These are phyloP conservation scores for Callosobruchus maculatus DNA, from an alignment of 2,888 invertebrate genomes.

Conservation along the genomic window DNA sequence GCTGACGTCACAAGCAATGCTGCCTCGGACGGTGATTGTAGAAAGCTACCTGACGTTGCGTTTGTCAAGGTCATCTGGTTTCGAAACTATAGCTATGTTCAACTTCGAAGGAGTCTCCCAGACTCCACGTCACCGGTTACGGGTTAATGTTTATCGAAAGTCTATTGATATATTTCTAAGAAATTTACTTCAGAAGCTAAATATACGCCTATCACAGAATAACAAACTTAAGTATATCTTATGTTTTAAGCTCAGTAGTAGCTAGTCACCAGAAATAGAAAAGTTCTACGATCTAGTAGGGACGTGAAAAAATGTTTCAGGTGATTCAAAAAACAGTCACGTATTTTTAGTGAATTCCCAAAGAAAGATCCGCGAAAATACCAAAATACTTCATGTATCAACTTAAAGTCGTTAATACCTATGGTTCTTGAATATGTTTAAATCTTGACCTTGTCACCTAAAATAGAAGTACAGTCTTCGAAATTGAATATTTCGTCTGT, in stretches of 20 bases:
- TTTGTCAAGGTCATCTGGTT: too few species aligned
- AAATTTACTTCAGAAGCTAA: too few species aligned
- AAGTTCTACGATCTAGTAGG: neutral
- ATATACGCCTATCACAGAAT: too few species aligned
- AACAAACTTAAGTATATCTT: too few species aligned
- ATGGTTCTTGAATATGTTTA: neutral
- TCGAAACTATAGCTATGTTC: too few species aligned
- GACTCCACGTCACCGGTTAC: too few species aligned
- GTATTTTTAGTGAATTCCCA: neutral
- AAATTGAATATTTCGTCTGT: neutral
- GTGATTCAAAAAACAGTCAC: neutral
- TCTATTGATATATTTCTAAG: too few species aligned
- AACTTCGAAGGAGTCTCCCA: too few species aligned
- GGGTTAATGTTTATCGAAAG: too few species aligned
- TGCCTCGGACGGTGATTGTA: too few species aligned
- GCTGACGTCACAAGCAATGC: too few species aligned
- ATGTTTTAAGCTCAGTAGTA: neutral
- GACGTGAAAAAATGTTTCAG: neutral
- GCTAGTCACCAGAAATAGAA: neutral
- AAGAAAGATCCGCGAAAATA: neutral
- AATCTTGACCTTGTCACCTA: neutral
- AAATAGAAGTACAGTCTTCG: neutral
- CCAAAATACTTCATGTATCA: neutral
- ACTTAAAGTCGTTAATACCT: neutral
- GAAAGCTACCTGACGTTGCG: too few species aligned